A percentile compares a stretch with the other conserved stretches of the same genome.
These are phyloP conservation scores for Aproaerema taeniolella DNA, from an alignment of 2,888 invertebrate species.

Conservation along the genomic window DNA sequence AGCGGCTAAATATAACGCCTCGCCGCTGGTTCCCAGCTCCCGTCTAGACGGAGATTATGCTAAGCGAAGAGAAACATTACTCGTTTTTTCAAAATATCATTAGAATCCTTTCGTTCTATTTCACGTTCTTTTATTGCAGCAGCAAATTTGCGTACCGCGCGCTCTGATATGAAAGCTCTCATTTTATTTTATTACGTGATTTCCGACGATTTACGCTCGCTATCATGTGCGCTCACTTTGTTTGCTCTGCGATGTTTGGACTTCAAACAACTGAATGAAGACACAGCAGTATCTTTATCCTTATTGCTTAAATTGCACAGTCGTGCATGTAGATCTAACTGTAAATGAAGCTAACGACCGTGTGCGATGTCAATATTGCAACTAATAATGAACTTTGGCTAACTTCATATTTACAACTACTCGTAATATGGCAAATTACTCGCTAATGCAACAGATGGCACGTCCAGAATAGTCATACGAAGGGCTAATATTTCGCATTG, in stretches of 20 bases:
- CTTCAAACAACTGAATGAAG: constrained; percentile 31
- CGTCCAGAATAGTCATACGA: constrained; percentile 41
- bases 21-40: constrained; percentile 48
- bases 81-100: constrained; percentile 37
- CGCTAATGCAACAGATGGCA: constrained; percentile 56
- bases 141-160: constrained; percentile 47
- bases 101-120: constrained; percentile 24
- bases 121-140: constrained; percentile 47
- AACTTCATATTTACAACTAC: constrained; percentile 1
- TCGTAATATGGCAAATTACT: constrained; percentile 12
- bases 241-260: constrained; percentile 35
- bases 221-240: constrained; percentile 34
- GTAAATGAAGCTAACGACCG: constrained; percentile 28
- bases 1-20: constrained; percentile 48
- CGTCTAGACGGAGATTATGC: constrained; percentile 74
- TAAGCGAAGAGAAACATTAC: constrained; percentile 56
- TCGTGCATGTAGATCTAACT: constrained; percentile 24
- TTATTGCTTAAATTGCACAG: constrained; percentile 25
- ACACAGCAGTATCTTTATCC: constrained; percentile 24
- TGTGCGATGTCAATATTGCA: constrained; percentile 11
- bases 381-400: constrained; percentile 10
- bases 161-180: constrained; percentile 45
- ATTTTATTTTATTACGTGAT: constrained; percentile 53
- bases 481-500: constrained; percentile 55
- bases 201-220: constrained; percentile 37